Evolutionary conservation across 64 coral and sea anemone genomes (phyloP).

Genomic region (Montipora cactus): DNA sequence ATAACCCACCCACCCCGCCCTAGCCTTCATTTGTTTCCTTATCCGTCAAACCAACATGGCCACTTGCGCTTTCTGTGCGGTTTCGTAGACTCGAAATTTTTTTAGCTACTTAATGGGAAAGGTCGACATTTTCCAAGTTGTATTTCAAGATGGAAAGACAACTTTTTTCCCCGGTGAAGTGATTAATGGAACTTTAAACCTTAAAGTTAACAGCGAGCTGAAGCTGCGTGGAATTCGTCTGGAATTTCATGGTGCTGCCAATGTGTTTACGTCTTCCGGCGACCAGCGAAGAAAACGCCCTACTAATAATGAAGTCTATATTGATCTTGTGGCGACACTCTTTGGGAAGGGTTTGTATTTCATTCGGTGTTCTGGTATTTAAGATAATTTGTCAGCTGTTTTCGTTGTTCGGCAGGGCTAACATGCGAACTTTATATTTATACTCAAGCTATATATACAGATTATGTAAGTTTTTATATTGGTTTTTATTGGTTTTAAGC

Average conservation of each 20-base stretch:
- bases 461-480: no score
- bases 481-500: no score
- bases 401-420: no score
- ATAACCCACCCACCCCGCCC: no score
- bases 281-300: conserved; percentile 61
- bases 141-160: conserved; percentile 72
- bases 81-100: neutral
- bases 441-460: no score
- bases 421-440: no score
- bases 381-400: neutral
- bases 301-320: conserved; percentile 72
- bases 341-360: conserved; percentile 83
- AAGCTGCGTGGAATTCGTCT: conserved; percentile 77
- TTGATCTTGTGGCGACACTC: conserved; percentile 77
- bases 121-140: conserved; percentile 72
- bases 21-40: no score
- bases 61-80: no score
- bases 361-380: neutral
- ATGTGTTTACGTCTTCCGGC: conserved; percentile 64
- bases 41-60: neutral
- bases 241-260: conserved; percentile 85
- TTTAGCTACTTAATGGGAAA: conserved; percentile 70
- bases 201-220: conserved; percentile 82
- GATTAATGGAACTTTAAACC: conserved; percentile 67
- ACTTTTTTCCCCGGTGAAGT: conserved; percentile 85